Evolutionary conservation across 2,113 vertebrate genomes (phyloP).

Genomic region (Rhabdornis inornatus): DNA sequence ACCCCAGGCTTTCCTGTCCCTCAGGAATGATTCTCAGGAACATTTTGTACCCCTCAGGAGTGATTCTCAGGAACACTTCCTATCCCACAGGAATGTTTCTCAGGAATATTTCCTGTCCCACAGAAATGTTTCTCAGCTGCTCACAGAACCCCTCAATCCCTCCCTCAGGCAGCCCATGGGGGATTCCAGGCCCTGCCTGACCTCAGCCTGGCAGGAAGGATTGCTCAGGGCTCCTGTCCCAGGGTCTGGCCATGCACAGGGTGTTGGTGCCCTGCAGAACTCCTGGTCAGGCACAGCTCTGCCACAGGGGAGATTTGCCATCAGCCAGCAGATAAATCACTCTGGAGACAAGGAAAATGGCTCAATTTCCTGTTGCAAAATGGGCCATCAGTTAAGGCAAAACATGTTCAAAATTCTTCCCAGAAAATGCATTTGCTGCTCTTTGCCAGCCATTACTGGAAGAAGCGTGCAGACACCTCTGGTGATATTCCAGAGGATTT

Average conservation of each 20-base stretch:
- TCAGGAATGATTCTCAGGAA: neutral
- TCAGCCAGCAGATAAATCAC: neutral
- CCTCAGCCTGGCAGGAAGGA: neutral
- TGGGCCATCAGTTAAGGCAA: neutral
- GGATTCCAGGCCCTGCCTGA: neutral
- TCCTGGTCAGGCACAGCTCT: neutral
- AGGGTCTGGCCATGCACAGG: neutral
- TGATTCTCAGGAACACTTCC: neutral
- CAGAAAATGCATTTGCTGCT: neutral
- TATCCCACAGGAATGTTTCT: too few relatives aligned
- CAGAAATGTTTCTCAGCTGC: neutral
- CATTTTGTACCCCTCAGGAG: neutral
- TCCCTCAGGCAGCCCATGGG: rapidly evolving
- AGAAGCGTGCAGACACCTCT: neutral
- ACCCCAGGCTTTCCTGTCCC: neutral
- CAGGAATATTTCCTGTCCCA: neutral
- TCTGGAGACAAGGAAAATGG: neutral
- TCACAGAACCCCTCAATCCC: neutral
- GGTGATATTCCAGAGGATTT: neutral
- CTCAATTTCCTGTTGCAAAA: neutral
- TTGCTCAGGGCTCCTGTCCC: neutral
- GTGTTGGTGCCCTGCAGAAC: neutral
- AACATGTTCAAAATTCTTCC: neutral
- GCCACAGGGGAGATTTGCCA: neutral
- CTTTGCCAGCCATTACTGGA: neutral